Percentiles rank a stretch among this genome's conserved stretches.
These are phyloP conservation scores for Symphodus melops DNA, from an alignment of 2,113 vertebrate species.

Conservation along the genomic window DNA sequence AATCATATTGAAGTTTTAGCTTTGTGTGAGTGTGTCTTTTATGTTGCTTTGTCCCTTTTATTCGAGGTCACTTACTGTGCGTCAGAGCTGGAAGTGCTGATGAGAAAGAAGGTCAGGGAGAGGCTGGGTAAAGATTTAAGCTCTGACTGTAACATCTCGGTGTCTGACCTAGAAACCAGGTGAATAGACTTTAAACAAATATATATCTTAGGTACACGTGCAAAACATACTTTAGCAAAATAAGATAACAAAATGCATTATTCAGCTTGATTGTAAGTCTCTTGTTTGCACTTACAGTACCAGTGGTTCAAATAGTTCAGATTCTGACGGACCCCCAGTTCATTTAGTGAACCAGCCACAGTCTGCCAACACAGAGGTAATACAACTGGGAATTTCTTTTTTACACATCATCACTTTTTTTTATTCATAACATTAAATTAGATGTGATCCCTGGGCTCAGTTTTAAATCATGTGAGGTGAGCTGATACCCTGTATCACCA, in stretches of 20 bases:
- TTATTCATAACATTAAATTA: neutral
- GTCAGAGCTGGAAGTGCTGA: conserved; percentile 76
- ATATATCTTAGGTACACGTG: neutral
- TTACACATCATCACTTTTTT: neutral
- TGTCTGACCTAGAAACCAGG: conserved; percentile 93
- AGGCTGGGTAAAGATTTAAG: conserved; percentile 76
- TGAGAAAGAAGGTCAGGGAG: conserved; percentile 77
- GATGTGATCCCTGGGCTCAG: neutral
- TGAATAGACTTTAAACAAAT: conserved; percentile 44
- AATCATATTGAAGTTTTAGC: neutral
- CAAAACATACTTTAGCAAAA: neutral
- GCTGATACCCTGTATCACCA: neutral
- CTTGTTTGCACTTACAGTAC: conserved; percentile 79
- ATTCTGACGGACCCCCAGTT: conserved; percentile 85
- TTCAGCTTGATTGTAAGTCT: neutral
- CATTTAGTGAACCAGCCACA: conserved; percentile 69
- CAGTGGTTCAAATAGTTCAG: conserved; percentile 90
- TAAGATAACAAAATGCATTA: neutral
- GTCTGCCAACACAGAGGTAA: conserved; percentile 65
- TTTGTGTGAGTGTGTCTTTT: neutral
- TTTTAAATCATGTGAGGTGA: neutral
- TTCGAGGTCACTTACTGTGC: conserved; percentile 75
- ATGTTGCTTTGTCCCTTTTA: neutral
- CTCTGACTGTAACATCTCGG: conserved; percentile 74
- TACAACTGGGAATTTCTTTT: neutral